Evolutionary conservation across 1,140 invertebrate species (phyloP), one percentile per base, ranked within the genome.

Genomic region (Sycophila sp.): DNA sequence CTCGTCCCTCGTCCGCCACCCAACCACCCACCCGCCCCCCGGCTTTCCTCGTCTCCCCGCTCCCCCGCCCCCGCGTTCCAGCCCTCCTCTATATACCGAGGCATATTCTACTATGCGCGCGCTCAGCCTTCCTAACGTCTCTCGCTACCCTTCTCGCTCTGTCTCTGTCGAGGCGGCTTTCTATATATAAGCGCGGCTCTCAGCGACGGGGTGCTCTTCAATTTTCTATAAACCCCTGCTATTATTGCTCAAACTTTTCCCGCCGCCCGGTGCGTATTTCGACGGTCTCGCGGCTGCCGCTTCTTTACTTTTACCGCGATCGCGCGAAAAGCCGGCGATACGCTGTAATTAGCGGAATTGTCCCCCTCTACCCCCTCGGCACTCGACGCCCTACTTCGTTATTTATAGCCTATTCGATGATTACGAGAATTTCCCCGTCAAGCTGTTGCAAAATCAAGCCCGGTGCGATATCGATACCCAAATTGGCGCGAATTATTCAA

Each of bases 101-200:
- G 67, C 67, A 69, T 69, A 69, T 69, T 69, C 67, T 36, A 62
- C 67, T 55, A 55, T 76, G 75, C 75, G 72, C 71, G 69, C 75
- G 51, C 72, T 75, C 74, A 70, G 74, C 78, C 73, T 73, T 75
- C 74, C 67, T 55, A 74, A 75, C 70, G 53, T 73, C 75, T 68
- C 38, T 70, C 64, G 22, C 30, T 49, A 51, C 38, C 51, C 17
- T 34, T 66, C 63, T 15, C 69, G 36, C 67, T 66, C 55, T 49
- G 17, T 49, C 24, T 53, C 13, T 28, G 4, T 60, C 32, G 28
- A 13, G 47, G 1, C 36, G 56, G 13, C 7, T 47, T 7, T 22
- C n/a, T 45, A 19, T 17, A 22, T 17, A 3, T 17, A 19, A 22
- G 24, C 17, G 42, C 24, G 24, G 42, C 19, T 3, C 17, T 22